Conservation (phyloP, 1,140 invertebrate species). For the Heliconius congener region DNA sequence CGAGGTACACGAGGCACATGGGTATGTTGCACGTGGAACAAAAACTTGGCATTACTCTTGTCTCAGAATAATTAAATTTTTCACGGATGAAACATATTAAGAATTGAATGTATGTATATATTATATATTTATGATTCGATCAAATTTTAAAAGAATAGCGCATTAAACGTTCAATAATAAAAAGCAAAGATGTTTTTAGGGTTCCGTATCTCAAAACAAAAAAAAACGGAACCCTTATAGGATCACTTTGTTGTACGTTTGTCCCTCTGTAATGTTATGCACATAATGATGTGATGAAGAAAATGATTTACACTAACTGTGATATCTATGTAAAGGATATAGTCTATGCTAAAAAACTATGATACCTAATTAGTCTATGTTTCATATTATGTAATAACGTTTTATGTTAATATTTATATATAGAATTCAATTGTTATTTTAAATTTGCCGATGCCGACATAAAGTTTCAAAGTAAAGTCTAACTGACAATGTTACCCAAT, state of each 20-base stretch:
- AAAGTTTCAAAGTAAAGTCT: not conserved
- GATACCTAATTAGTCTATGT: not conserved
- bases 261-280: no score
- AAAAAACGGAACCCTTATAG: no score
- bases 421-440: not conserved
- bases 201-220: no score
- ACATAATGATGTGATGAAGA: no score
- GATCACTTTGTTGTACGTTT: no score
- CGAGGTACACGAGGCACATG: not conserved
- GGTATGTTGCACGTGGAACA: not conserved
- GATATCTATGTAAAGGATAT: no score
- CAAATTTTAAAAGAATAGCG: not conserved
- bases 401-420: not conserved
- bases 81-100: slow-evolving; percentile 5
- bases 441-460: not conserved
- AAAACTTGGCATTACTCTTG: slow-evolving; percentile 13
- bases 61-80: slow-evolving; percentile 25
- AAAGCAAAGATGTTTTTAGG: no score
- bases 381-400: not conserved
- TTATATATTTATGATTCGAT: not conserved
- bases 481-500: not conserved
- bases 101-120: not conserved
- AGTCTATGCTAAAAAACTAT: no score
- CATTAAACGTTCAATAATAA: not conserved
- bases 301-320: no score